Evolutionary conservation across 2,888 invertebrate species (phyloP), one percentile per base, ranked within the genome.

Genomic region (Himalopsyche anomala): DNA sequence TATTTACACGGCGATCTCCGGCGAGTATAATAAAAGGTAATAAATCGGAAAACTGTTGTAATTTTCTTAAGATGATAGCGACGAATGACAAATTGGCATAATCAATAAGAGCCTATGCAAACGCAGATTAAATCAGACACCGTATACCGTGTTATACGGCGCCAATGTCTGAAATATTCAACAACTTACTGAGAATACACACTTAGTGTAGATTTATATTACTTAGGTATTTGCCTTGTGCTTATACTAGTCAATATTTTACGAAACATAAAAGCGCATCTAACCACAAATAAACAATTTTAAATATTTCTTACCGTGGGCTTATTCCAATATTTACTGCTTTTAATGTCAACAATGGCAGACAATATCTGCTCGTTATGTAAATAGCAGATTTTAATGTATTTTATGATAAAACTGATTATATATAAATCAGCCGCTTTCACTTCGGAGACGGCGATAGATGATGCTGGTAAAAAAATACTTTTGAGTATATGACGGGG

Each of bases 91-190:
- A 62, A 62, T 62, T 62, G 62, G 19, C 62, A 62, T 62, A 62
- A 62, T 62, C 62, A 62, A 62, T 62, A 62, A 62, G 19, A 62
- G n/a, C 6, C 19, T 62, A 62, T 28, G 62, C 62, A 62, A 19
- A 62, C 62, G 28, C 19, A 62, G 62, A 62, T 62, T 62, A 62
- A 62, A 62, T 62, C 62, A 62, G 62, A 19, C 62, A 62, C 62
- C 19, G 8, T 19, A 62, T 8, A 62, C 62, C 19, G 62, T 62
- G 62, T 8, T 19, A 62, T 62, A 28, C 62, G 62, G 62, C 62
- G 62, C 62, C 62, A 62, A 28, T 62, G 62, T 62, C 62, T 9
- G 28, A 9, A 19, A 62, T 19, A 62, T 2, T 19, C 62, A 19
- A 62, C 62, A 62, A 62, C 62, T 62, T 62, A 62, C 62, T 62